These are phyloP conservation scores for Poeciliopsis occidentalis DNA, from an alignment of 2,113 vertebrate species.

Conservation along the genomic window DNA sequence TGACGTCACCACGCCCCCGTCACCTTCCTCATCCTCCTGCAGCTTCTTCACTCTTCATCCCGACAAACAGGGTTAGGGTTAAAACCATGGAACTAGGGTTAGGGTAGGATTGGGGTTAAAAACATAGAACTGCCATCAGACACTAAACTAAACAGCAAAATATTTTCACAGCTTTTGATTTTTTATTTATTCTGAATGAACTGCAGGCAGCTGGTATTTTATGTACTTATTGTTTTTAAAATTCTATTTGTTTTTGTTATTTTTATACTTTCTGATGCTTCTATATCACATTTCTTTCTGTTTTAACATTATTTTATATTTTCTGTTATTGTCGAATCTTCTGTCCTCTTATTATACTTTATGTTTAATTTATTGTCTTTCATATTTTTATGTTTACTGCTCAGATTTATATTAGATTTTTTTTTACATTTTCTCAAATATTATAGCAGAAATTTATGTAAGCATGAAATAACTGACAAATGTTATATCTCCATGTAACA, in stretches of 20 bases:
- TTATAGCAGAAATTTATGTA: not conserved
- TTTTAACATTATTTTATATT: not conserved
- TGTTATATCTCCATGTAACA: not conserved
- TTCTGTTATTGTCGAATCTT: no score
- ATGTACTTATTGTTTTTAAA: not conserved
- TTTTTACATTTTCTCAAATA: not conserved
- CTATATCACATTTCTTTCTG: not conserved
- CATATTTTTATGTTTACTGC: no score
- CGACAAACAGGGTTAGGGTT: no score
- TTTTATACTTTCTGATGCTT: not conserved
- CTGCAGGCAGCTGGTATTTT: not conserved
- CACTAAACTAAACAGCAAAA: no score
- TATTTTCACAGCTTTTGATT: not conserved
- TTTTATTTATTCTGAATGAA: not conserved
- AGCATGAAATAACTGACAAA: not conserved
- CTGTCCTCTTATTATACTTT: not conserved
- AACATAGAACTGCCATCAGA: no score
- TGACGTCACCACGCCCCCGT: conserved; percentile 80
- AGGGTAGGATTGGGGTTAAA: no score
- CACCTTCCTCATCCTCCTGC: conserved; percentile 13
- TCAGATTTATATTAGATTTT: not conserved
- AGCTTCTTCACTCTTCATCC: not conserved
- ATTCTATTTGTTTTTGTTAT: not conserved
- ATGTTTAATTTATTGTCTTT: not conserved
- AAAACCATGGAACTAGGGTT: no score